Conservation (phyloP, 2,113 vertebrate species). For the Sphyrna mokarran region DNA sequence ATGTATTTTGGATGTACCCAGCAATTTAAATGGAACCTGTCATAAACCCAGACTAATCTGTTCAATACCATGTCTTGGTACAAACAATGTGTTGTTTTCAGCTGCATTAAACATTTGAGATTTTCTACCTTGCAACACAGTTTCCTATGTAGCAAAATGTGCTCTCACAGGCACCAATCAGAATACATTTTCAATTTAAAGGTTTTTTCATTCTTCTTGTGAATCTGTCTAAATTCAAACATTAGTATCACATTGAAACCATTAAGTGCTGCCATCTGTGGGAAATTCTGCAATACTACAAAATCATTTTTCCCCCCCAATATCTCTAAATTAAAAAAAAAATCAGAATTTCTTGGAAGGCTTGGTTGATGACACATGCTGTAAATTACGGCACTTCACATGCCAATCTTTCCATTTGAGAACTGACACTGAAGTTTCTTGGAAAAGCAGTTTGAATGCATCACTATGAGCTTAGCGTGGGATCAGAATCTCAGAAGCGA, state of each 20-base stretch:
- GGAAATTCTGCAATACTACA: not conserved
- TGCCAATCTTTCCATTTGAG: not conserved
- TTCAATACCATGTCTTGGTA: not conserved
- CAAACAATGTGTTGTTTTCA: not conserved
- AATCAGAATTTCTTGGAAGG: not conserved
- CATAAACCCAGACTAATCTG: not conserved
- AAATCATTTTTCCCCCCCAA: not conserved
- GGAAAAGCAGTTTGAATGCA: not conserved
- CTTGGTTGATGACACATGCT: not conserved
- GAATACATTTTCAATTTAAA: not conserved
- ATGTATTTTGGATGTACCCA: not conserved
- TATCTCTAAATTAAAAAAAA: not conserved
- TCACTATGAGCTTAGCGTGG: not conserved
- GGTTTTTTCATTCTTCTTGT: not conserved
- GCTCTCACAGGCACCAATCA: not conserved
- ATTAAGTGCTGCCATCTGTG: not conserved
- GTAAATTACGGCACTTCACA: not conserved
- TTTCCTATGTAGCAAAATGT: not conserved
- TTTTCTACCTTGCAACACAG: not conserved
- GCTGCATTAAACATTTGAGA: not conserved
- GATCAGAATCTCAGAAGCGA: not conserved
- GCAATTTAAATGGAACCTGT: not conserved
- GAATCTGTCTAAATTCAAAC: not conserved
- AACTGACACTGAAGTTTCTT: not conserved
- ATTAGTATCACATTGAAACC: not conserved